Evolutionary conservation across 2,797 vertebrate genomes (phyloP).

Genomic region (Morus bassanus): DNA sequence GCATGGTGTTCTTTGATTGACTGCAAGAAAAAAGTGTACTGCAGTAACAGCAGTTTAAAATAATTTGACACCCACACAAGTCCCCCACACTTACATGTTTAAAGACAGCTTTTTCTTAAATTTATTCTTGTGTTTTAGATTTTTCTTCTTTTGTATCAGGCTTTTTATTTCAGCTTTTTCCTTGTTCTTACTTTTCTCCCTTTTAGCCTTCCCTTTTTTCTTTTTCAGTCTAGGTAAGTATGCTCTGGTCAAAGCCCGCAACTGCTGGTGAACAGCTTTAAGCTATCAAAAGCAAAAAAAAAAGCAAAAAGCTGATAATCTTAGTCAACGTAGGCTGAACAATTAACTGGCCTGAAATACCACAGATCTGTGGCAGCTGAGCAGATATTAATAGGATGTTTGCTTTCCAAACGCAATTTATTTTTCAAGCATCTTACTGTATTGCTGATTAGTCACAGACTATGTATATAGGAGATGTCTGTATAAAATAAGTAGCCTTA

Average conservation of each 20-base stretch:
- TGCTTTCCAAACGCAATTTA: neutral
- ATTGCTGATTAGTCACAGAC: neutral
- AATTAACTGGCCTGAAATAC: neutral
- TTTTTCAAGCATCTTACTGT: neutral
- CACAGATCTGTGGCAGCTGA: neutral
- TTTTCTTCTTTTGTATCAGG: conserved; percentile 71
- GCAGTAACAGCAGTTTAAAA: conserved; percentile 17
- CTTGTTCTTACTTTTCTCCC: conserved; percentile 68
- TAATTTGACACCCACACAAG: conserved; percentile 21
- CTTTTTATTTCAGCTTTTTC: conserved; percentile 66
- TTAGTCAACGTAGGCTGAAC: neutral
- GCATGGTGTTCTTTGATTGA: conserved; percentile 66
- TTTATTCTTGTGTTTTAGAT: conserved; percentile 68
- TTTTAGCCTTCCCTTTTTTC: conserved; percentile 79
- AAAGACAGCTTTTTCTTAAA: conserved; percentile 71
- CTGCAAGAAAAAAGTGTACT: conserved; percentile 62
- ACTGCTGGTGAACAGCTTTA: conserved; percentile 82
- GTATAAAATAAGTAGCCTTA: neutral
- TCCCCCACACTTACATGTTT: conserved; percentile 76
- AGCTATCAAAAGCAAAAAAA: conserved; percentile 73
- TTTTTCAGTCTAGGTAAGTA: conserved; percentile 80
- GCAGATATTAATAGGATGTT: neutral
- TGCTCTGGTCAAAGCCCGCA: conserved; percentile 80
- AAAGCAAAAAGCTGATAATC: neutral
- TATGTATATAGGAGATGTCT: neutral